These are phyloP conservation scores for Lumbricus terrestris DNA, from an alignment of 2,888 invertebrate genomes.

Conservation along the genomic window DNA sequence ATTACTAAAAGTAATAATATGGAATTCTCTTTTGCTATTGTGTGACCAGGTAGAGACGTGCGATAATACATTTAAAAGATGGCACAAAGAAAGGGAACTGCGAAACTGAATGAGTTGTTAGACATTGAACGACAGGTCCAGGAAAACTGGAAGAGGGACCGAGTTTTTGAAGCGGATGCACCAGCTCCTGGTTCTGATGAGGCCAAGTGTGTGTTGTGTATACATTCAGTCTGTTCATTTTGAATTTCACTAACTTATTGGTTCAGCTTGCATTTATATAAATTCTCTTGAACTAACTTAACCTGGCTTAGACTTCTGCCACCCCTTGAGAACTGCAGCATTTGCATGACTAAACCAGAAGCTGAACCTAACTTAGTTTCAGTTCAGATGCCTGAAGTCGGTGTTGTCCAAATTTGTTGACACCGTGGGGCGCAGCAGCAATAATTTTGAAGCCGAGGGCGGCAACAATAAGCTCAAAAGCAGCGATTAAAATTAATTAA, in stretches of 20 bases:
- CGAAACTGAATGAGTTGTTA: conserved; percentile 88
- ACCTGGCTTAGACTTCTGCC: not conserved
- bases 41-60: not conserved
- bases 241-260: not conserved
- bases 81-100: conserved; percentile 78
- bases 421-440: too few species aligned
- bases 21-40: not conserved
- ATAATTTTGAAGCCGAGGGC: too few species aligned
- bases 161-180: conserved; percentile 81
- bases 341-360: not conserved
- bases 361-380: not conserved
- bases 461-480: too few species aligned
- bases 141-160: conserved; percentile 77
- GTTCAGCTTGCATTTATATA: not conserved
- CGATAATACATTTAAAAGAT: not conserved
- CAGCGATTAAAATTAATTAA: too few species aligned
- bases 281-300: not conserved
- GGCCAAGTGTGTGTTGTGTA: conserved; percentile 35
- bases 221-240: not conserved
- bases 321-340: not conserved
- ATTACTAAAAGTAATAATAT: conserved; percentile 3
- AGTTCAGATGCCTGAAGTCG: too few species aligned
- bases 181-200: conserved; percentile 43
- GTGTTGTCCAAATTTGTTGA: too few species aligned
- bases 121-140: conserved; percentile 85